phyloP scores from a whole-genome alignment of 1,140 invertebrate genomes.

The Uloborus diversus region DNA sequence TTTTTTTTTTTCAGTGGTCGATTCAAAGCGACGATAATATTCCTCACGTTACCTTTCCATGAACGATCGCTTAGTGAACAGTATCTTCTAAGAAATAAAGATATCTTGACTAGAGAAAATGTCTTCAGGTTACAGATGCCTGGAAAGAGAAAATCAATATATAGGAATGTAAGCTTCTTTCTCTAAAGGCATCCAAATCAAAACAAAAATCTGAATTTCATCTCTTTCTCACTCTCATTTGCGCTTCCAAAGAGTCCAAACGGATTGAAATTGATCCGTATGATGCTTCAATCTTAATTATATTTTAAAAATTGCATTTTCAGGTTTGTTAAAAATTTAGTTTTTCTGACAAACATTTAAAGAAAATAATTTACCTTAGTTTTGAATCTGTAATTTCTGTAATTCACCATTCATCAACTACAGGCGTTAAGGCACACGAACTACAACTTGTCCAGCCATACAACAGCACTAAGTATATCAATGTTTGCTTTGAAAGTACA shows the following conservation, averaged over 20 bases:
- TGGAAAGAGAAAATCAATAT: slow-evolving; percentile 23
- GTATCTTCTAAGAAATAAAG: slow-evolving; percentile 26
- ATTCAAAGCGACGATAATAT: slow-evolving; percentile 35
- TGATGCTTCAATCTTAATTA: not conserved
- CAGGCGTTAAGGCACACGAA: too few relatives aligned
- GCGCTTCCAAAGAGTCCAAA: too few relatives aligned
- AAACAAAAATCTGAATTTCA: not conserved
- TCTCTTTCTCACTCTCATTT: not conserved
- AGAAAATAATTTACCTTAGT: not conserved
- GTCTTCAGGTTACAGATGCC: slow-evolving; percentile 24
- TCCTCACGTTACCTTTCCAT: not conserved
- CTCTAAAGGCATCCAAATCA: not conserved
- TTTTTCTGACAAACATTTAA: not conserved
- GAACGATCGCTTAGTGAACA: slow-evolving; percentile 1
- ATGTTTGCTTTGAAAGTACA: too few relatives aligned
- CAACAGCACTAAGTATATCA: too few relatives aligned
- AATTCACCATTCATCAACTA: too few relatives aligned
- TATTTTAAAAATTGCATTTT: not conserved
- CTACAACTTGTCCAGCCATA: too few relatives aligned
- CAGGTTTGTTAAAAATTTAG: not conserved
- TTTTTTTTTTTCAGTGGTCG: not conserved
- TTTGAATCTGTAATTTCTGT: too few relatives aligned
- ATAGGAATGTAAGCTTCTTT: not conserved
- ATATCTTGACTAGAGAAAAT: slow-evolving; percentile 36
- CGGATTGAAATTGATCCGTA: too few relatives aligned